Percentiles rank a stretch among this genome's conserved stretches.
These are phyloP conservation scores for Anoplophora glabripennis DNA, from an alignment of 1,140 invertebrate genomes.

Conservation along the genomic window DNA sequence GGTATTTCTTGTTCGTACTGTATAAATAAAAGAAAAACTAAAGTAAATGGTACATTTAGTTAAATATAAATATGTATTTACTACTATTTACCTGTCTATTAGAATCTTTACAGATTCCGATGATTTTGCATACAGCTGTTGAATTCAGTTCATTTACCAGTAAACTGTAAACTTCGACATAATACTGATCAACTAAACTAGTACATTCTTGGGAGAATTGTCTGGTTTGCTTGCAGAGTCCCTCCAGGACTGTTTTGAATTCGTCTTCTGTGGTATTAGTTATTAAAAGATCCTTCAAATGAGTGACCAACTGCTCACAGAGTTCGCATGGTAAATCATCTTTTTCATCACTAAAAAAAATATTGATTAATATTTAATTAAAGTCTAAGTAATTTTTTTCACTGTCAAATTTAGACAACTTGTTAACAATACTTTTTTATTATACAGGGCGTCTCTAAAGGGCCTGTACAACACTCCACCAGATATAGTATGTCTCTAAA, in stretches of 20 bases:
- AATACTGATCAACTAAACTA: slow-evolving; percentile 74
- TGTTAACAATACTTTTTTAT: too few species aligned
- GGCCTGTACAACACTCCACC: too few species aligned
- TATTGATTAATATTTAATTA: too few species aligned
- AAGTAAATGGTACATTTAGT: too few species aligned
- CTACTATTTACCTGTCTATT: slow-evolving; percentile 3
- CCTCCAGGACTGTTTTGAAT: slow-evolving; percentile 73
- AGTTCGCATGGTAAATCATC: slow-evolving; percentile 81
- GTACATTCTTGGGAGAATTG: slow-evolving; percentile 65
- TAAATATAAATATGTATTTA: too few species aligned
- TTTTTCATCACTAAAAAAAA: slow-evolving; percentile 18
- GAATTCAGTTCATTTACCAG: slow-evolving; percentile 68
- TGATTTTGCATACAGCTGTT: slow-evolving; percentile 64
- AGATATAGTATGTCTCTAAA: too few species aligned
- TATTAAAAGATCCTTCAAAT: slow-evolving; percentile 74
- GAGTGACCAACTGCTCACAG: slow-evolving; percentile 75
- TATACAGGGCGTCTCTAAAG: too few species aligned
- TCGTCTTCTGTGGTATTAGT: slow-evolving; percentile 83
- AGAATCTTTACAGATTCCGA: slow-evolving; percentile 61
- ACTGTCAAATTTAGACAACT: too few species aligned
- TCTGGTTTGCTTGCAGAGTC: slow-evolving; percentile 76
- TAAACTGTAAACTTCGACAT: slow-evolving; percentile 67
- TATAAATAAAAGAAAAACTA: too few species aligned
- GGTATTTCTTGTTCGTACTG: too few species aligned
- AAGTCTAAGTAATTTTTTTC: too few species aligned